A percentile compares a stretch with the other conserved stretches of the same genome.
Conservation (phyloP, 2,113 vertebrate species). For the Corythoichthys haematopterus region DNA sequence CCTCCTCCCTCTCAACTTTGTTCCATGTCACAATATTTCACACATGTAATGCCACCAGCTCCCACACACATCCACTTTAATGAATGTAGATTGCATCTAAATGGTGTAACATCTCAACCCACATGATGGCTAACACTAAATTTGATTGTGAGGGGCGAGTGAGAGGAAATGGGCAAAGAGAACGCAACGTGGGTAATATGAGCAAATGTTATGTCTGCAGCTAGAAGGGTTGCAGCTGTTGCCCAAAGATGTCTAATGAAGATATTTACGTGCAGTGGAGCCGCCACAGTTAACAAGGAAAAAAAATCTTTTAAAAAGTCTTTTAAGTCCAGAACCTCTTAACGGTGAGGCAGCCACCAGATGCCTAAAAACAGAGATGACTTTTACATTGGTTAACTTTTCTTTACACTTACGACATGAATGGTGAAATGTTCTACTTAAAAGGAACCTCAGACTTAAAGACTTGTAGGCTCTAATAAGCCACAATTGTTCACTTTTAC, state of each 20-base stretch:
- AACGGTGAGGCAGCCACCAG: not conserved
- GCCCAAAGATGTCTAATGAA: not conserved
- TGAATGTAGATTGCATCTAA: not conserved
- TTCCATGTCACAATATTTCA: not conserved
- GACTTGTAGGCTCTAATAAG: no score
- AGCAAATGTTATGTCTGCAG: constrained; percentile 5
- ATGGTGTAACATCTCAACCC: not conserved
- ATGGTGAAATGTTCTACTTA: not conserved
- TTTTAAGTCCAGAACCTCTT: not conserved
- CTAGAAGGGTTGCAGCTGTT: not conserved
- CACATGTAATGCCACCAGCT: not conserved
- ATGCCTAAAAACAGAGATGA: not conserved
- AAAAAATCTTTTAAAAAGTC: no score
- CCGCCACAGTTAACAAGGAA: not conserved
- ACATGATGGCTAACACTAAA: not conserved
- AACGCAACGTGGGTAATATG: not conserved
- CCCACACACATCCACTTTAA: not conserved
- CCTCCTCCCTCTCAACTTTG: not conserved
- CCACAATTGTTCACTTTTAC: no score
- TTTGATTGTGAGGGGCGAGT: not conserved
- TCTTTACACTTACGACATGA: not conserved
- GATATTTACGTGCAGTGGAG: not conserved
- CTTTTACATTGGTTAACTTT: not conserved
- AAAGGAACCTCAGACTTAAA: no score
- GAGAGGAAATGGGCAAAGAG: not conserved